Evolutionary conservation across 2,113 vertebrate genomes (phyloP).

Genomic region (Lichenostomus cassidix): DNA sequence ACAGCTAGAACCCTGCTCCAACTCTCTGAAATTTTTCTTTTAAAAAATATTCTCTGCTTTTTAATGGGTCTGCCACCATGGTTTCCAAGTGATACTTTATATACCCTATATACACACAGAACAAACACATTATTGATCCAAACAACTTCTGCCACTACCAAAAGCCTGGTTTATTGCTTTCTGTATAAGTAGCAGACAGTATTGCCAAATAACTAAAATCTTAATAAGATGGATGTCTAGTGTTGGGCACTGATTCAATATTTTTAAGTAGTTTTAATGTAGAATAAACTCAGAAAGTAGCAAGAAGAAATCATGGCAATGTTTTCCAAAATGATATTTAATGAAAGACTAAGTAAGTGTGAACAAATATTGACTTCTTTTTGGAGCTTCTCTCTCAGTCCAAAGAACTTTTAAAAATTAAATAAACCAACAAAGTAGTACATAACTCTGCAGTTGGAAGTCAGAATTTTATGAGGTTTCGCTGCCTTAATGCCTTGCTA

Average conservation of each 20-base stretch:
- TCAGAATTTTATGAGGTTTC: slow-evolving; percentile 8
- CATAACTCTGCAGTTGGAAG: background rate
- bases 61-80: background rate
- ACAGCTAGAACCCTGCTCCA: background rate
- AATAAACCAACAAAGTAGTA: background rate
- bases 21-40: background rate
- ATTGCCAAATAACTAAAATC: slow-evolving; percentile 12
- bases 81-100: background rate
- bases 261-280: background rate
- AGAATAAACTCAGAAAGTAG: slow-evolving; percentile 1
- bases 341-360: slow-evolving; percentile 2
- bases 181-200: background rate
- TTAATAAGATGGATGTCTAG: background rate
- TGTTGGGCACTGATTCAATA: background rate
- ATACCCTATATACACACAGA: background rate
- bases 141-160: background rate
- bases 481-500: background rate
- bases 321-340: slow-evolving; percentile 37
- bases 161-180: background rate
- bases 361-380: slow-evolving; percentile 29
- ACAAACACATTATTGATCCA: background rate
- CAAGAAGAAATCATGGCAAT: background rate
- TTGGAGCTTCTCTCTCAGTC: background rate
- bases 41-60: background rate
- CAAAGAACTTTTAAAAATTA: background rate